phyloP scores from a whole-genome alignment of 2,113 vertebrate genomes.

The Leuciscus idus region DNA sequence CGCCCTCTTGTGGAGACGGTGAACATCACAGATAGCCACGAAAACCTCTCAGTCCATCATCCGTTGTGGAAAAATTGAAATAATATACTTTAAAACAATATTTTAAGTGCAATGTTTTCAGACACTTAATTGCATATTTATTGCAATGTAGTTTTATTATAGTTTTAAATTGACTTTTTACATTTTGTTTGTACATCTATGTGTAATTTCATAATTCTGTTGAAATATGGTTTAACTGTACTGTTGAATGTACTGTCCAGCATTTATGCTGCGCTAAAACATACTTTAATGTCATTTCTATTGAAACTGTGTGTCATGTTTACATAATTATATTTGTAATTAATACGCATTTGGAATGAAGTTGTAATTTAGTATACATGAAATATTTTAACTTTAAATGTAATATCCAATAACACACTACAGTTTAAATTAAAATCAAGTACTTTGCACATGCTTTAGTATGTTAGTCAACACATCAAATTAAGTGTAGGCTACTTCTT shows the following conservation, averaged over 20 bases:
- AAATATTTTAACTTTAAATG: not conserved
- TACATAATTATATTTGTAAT: not conserved
- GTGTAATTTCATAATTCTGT: not conserved
- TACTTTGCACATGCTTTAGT: not conserved
- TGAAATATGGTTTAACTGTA: not conserved
- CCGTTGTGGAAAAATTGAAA: no score
- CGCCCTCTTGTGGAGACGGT: not conserved
- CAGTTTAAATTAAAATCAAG: not conserved
- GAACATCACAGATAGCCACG: not conserved
- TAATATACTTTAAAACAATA: no score
- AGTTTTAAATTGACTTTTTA: no score
- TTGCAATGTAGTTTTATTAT: not conserved
- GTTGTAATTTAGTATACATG: not conserved
- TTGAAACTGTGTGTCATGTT: not conserved
- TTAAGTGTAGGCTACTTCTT: not conserved
- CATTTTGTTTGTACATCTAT: not conserved
- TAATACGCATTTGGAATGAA: not conserved
- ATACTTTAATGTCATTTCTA: not conserved
- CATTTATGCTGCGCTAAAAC: no score
- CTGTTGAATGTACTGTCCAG: not conserved
- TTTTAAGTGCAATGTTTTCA: not conserved
- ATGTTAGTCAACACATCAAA: not conserved
- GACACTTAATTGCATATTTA: not conserved
- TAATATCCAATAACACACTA: not conserved
- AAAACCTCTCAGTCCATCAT: not conserved